Percentiles rank a stretch among this genome's conserved stretches.
These are phyloP conservation scores for Bombus affinis DNA, from an alignment of 1,140 invertebrate species.

Conservation along the genomic window DNA sequence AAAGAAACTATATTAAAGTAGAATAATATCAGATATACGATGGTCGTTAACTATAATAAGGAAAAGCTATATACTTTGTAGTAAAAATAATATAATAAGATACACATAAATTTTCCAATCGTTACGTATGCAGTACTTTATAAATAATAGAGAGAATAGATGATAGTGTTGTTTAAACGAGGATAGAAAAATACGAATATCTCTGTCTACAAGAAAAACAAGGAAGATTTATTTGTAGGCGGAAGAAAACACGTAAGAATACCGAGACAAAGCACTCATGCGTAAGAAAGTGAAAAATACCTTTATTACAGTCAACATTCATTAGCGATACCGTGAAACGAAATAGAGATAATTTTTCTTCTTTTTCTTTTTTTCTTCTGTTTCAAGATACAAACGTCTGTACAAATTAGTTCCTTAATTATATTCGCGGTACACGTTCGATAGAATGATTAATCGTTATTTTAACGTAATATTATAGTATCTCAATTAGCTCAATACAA, in stretches of 20 bases:
- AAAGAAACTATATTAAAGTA: not conserved
- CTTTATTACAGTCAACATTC: constrained; percentile 64
- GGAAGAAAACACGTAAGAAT: constrained; percentile 53
- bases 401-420: constrained; percentile 12
- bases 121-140: not conserved
- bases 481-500: not conserved
- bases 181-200: constrained; percentile 18
- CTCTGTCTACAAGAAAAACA: constrained; percentile 23
- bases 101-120: constrained; percentile 4
- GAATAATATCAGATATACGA: not conserved
- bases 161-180: constrained; percentile 3
- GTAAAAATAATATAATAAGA: not conserved
- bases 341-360: constrained; percentile 66
- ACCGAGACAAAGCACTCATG: constrained; percentile 65
- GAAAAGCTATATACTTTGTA: not conserved
- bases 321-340: constrained; percentile 59
- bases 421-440: constrained; percentile 4
- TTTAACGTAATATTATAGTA: not conserved
- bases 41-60: not conserved
- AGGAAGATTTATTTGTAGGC: constrained; percentile 39
- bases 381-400: constrained; percentile 20
- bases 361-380: not conserved
- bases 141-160: not conserved
- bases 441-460: not conserved
- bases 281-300: constrained; percentile 61